Percentiles rank a stretch among this genome's conserved stretches.
phyloP scores from a whole-genome alignment of 2,113 vertebrate genomes.

The Glareola pratincola region DNA sequence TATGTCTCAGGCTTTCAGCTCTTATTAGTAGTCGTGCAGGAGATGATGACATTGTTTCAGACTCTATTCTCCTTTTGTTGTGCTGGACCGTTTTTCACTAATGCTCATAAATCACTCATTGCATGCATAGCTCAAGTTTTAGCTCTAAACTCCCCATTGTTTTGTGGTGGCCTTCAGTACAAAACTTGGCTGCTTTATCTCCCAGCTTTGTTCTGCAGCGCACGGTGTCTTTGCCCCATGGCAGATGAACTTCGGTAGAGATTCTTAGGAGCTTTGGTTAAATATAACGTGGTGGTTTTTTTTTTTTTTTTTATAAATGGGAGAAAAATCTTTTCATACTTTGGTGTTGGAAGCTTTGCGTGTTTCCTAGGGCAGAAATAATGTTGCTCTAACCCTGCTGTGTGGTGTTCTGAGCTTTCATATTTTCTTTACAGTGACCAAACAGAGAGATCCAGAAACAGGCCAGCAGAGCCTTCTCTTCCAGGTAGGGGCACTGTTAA shows the following conservation, averaged over 20 bases:
- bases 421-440: slow-evolving; percentile 83
- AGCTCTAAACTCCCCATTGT: neutral
- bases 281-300: neutral
- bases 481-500: slow-evolving; percentile 78
- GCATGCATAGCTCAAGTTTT: fast-evolving
- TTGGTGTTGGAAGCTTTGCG: neutral
- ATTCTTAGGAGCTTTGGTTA: neutral
- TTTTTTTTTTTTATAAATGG: neutral
- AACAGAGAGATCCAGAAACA: slow-evolving; percentile 92
- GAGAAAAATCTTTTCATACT: neutral
- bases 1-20: neutral
- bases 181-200: neutral
- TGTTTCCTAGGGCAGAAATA: neutral
- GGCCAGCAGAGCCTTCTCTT: slow-evolving; percentile 96
- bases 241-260: neutral
- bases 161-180: neutral
- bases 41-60: neutral
- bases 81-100: neutral
- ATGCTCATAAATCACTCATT: neutral
- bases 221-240: neutral
- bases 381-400: neutral
- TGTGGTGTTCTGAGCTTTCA: neutral
- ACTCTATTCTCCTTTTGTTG: neutral
- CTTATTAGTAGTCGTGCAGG: neutral
- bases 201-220: neutral